These are phyloP conservation scores for Embiotoca jacksoni DNA, from an alignment of 2,113 vertebrate genomes.

Conservation along the genomic window DNA sequence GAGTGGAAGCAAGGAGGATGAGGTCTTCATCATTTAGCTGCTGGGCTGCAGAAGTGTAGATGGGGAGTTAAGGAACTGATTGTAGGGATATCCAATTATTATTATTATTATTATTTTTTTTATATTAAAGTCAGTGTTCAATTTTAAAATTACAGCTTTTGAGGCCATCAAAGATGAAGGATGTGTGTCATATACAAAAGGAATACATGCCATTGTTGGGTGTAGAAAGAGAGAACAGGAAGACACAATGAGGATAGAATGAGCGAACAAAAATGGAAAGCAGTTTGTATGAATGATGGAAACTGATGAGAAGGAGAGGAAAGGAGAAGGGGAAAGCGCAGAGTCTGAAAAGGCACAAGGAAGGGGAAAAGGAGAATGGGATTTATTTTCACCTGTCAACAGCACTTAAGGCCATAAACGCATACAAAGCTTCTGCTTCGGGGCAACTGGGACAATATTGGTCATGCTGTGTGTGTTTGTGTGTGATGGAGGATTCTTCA, in stretches of 20 bases:
- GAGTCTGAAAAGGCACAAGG: slow-evolving; percentile 29
- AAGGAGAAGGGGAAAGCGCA: slow-evolving; percentile 13
- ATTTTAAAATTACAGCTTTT: background rate
- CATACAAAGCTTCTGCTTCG: slow-evolving; percentile 67
- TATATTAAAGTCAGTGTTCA: background rate
- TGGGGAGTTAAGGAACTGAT: background rate
- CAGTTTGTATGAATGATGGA: slow-evolving; percentile 26
- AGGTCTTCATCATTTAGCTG: slow-evolving; percentile 45
- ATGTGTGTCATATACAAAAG: slow-evolving; percentile 7
- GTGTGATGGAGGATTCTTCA: slow-evolving; percentile 66
- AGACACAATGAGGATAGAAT: slow-evolving; percentile 27
- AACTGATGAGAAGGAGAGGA: slow-evolving; percentile 20
- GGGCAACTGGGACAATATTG: slow-evolving; percentile 64
- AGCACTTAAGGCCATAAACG: slow-evolving; percentile 74
- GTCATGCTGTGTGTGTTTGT: slow-evolving; percentile 53
- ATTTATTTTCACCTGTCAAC: slow-evolving; percentile 76
- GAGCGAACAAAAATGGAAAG: slow-evolving; percentile 15
- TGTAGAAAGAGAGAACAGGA: background rate
- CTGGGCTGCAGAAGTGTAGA: background rate
- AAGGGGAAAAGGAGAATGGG: slow-evolving; percentile 59
- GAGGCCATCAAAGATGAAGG: slow-evolving; percentile 13
- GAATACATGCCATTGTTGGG: slow-evolving; percentile 1
- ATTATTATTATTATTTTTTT: background rate
- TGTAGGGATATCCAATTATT: too few species aligned
- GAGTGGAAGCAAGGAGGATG: slow-evolving; percentile 37